These are phyloP conservation scores for Pitta sordida DNA, from an alignment of 2,113 vertebrate species.

Conservation along the genomic window DNA sequence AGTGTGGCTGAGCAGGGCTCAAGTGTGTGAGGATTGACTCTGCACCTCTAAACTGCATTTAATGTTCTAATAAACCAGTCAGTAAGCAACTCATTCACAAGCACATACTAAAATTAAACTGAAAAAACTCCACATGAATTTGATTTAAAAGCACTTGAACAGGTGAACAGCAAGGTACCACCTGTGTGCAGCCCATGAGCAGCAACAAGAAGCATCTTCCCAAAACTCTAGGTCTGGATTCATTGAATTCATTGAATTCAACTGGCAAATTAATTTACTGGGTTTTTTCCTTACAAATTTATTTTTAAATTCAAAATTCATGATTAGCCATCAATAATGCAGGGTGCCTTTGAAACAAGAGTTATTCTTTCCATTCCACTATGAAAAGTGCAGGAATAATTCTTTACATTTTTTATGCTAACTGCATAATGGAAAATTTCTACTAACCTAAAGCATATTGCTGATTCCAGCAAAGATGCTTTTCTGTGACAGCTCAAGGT, in stretches of 20 bases:
- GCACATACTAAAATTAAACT: not conserved
- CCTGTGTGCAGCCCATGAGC: not conserved
- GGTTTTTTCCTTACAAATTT: not conserved
- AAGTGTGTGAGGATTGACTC: not conserved
- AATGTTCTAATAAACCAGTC: not conserved
- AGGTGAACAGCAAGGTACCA: not conserved
- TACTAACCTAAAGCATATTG: not conserved
- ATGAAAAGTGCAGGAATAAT: not conserved
- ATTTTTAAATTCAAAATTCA: not conserved
- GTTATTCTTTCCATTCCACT: not conserved
- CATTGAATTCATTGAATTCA: no score
- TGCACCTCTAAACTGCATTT: not conserved
- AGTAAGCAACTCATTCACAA: not conserved
- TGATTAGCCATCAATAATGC: not conserved
- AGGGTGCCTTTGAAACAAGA: not conserved
- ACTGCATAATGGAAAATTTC: not conserved
- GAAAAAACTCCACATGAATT: not conserved
- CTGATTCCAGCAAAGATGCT: not conserved
- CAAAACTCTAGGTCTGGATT: not conserved
- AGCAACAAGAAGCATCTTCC: not conserved
- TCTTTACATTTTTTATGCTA: not conserved
- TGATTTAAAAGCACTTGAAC: not conserved
- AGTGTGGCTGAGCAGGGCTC: not conserved
- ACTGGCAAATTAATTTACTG: not conserved
- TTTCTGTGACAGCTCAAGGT: constrained; percentile 30